phyloP scores from a whole-genome alignment of 2,113 vertebrate species.

The Eolophus roseicapilla region DNA sequence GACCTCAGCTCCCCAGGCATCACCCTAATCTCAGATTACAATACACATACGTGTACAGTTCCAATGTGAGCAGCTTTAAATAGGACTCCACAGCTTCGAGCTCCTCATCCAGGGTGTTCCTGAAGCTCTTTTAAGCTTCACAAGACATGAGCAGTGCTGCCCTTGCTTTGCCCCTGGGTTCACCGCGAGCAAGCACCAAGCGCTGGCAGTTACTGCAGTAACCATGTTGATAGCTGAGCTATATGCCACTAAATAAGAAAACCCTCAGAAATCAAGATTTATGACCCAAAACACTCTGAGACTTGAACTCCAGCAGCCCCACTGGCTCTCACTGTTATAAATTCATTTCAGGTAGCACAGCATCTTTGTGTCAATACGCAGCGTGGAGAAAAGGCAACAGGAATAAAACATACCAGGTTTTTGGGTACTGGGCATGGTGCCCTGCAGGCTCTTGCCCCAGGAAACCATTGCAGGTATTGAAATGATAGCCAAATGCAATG shows the following conservation, averaged over 20 bases:
- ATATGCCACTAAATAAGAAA: not conserved
- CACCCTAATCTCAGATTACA: not conserved
- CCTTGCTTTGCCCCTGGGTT: not conserved
- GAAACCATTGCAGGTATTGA: not conserved
- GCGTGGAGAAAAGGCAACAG: not conserved
- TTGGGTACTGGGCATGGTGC: not conserved
- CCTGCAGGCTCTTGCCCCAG: not conserved
- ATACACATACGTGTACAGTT: rapidly evolving
- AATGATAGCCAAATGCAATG: not conserved
- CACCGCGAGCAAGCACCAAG: not conserved
- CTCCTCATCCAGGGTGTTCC: not conserved
- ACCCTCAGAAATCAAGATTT: not conserved
- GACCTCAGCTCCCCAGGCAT: not conserved
- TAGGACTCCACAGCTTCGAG: not conserved
- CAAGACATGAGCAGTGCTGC: not conserved
- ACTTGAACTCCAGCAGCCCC: not conserved
- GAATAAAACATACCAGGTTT: not conserved
- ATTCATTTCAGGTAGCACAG: not conserved
- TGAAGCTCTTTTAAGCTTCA: not conserved
- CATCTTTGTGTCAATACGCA: not conserved
- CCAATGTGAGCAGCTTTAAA: not conserved
- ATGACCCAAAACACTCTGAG: not conserved
- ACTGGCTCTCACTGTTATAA: not conserved
- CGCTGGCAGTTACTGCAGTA: rapidly evolving
- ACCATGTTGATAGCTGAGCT: not conserved